These are phyloP conservation scores for Dicrurus megarhynchus DNA, from an alignment of 2,113 vertebrate species.

Conservation along the genomic window DNA sequence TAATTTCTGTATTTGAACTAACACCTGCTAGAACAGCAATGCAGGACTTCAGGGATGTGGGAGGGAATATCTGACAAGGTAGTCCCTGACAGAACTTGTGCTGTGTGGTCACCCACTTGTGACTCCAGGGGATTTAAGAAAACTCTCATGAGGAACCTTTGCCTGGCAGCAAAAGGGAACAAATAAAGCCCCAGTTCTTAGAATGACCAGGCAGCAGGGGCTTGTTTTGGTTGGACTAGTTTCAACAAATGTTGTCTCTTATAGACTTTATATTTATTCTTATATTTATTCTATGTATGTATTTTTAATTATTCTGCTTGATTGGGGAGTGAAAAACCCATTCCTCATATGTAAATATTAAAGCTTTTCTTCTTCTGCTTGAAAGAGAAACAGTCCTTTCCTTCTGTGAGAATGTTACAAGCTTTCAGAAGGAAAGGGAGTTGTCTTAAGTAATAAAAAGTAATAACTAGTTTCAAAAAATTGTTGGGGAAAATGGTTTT, in stretches of 20 bases:
- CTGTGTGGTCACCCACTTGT: not conserved
- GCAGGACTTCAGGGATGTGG: rapidly evolving
- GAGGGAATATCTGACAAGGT: not conserved
- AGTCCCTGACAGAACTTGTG: rapidly evolving
- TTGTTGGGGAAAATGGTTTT: not conserved
- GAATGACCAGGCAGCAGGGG: not conserved
- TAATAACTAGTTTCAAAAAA: not conserved
- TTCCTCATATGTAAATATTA: not conserved
- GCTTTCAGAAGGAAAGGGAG: not conserved
- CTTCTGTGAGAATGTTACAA: not conserved
- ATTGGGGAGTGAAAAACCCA: not conserved
- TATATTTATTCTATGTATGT: no score
- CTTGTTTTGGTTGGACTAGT: not conserved
- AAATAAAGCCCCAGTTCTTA: not conserved
- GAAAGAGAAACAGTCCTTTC: not conserved
- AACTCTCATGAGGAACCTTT: not conserved
- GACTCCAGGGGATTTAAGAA: not conserved
- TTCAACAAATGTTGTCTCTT: not conserved
- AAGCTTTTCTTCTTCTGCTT: not conserved
- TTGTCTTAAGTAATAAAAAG: not conserved
- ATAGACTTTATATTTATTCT: not conserved
- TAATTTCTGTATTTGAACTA: not conserved
- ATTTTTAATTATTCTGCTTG: not conserved
- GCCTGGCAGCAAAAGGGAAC: not conserved
- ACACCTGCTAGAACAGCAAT: not conserved